Conservation (phyloP, 1,140 invertebrate species). For the Cryptotermes secundus region DNA sequence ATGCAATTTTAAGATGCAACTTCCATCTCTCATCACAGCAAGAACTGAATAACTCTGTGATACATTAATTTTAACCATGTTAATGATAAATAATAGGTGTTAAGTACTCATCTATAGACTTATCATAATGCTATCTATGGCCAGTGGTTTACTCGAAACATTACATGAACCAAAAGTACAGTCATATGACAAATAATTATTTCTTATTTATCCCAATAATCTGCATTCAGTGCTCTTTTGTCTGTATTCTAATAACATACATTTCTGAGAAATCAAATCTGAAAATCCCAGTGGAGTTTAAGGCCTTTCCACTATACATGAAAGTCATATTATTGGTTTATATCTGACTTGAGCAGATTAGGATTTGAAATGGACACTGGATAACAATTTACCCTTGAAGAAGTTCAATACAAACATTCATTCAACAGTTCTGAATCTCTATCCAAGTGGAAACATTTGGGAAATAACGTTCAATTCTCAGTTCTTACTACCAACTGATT, state of each 20-base stretch:
- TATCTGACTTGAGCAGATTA: not conserved
- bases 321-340: not conserved
- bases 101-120: no score
- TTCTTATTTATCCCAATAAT: not conserved
- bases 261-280: no score
- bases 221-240: not conserved
- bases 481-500: not conserved
- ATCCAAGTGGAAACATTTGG: not conserved
- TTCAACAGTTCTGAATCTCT: not conserved
- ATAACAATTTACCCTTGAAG: not conserved
- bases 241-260: no score
- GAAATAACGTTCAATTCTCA: not conserved
- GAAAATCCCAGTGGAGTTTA: no score
- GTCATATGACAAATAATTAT: not conserved
- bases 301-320: not conserved
- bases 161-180: no score
- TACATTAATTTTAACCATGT: no score
- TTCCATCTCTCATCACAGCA: not conserved
- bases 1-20: not conserved
- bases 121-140: no score
- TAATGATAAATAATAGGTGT: no score
- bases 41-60: not conserved
- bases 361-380: not conserved
- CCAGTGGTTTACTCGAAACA: no score
- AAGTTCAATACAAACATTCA: conserved; percentile 15